A percentile compares a stretch with the other conserved stretches of the same genome.
phyloP scores from a whole-genome alignment of 2,113 vertebrate species.

The Spea multiplicata region DNA sequence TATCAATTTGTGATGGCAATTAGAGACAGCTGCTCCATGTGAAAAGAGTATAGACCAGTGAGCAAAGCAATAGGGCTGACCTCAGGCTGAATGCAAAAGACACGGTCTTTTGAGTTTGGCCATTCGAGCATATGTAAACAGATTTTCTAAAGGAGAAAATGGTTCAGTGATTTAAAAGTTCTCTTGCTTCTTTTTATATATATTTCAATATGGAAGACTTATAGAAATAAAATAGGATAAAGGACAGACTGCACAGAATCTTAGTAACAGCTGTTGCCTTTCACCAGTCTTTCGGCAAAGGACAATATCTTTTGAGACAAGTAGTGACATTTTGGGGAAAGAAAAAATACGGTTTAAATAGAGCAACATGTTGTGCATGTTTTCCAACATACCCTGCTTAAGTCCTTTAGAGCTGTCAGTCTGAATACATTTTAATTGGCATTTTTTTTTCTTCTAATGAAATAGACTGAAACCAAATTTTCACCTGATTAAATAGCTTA shows the following conservation, averaged over 20 bases:
- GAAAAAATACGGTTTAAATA: constrained; percentile 53
- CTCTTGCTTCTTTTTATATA: constrained; percentile 33
- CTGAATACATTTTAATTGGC: constrained; percentile 54
- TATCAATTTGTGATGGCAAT: constrained; percentile 74
- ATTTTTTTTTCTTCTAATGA: constrained; percentile 38
- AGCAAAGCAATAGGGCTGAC: constrained; percentile 62
- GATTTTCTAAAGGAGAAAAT: constrained; percentile 64
- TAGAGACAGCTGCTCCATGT: constrained; percentile 66
- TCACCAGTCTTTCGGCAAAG: constrained; percentile 62
- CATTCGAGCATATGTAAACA: constrained; percentile 68
- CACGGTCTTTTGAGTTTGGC: constrained; percentile 59
- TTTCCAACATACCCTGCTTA: constrained; percentile 58
- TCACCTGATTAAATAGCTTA: constrained; percentile 59
- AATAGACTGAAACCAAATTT: constrained; percentile 56
- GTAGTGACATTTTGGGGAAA: constrained; percentile 58
- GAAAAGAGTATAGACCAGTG: constrained; percentile 63
- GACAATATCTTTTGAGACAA: constrained; percentile 65
- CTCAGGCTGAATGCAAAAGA: constrained; percentile 59
- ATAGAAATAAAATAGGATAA: constrained; percentile 63
- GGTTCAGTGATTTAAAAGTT: constrained; percentile 66
- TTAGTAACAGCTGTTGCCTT: constrained; percentile 77
- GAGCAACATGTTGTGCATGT: constrained; percentile 54
- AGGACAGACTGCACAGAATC: constrained; percentile 60
- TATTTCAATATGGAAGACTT: constrained; percentile 50
- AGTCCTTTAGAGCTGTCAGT: constrained; percentile 52